phyloP scores from a whole-genome alignment of 2,888 invertebrate species.

The Eilema griseolum region DNA sequence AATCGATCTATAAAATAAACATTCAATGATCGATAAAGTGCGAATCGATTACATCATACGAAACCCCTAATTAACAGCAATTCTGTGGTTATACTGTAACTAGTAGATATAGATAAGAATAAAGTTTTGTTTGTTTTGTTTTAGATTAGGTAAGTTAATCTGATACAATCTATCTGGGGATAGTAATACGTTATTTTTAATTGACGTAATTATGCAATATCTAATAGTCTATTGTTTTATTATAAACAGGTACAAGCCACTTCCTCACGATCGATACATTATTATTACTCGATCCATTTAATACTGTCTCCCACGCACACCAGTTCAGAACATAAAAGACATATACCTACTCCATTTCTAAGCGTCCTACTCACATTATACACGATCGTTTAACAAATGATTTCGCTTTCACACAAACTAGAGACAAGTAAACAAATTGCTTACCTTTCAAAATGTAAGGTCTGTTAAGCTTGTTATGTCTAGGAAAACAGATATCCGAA shows the following conservation, averaged over 20 bases:
- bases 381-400: slow-evolving; percentile 49
- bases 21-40: background rate
- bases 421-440: slow-evolving; percentile 72
- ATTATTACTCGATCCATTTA: slow-evolving; percentile 10
- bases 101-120: background rate
- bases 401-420: slow-evolving; percentile 62
- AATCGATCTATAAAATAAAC: background rate
- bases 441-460: slow-evolving; percentile 72
- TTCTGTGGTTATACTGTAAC: background rate
- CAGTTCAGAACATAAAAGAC: slow-evolving; percentile 23
- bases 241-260: background rate
- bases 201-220: background rate
- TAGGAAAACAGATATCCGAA: slow-evolving; percentile 63
- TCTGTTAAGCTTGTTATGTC: slow-evolving; percentile 72
- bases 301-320: slow-evolving; percentile 32
- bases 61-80: background rate
- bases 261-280: slow-evolving; percentile 11
- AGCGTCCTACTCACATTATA: slow-evolving; percentile 41
- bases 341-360: slow-evolving; percentile 36
- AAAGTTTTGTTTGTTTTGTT: background rate
- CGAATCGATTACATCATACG: background rate
- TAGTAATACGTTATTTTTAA: background rate
- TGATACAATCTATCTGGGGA: background rate
- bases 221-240: background rate
- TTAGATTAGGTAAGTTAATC: slow-evolving; percentile 4